Evolutionary conservation across 2,113 vertebrate species (phyloP), one percentile per base, ranked within the genome.

Genomic region (Nothocercus nigrocapillus): DNA sequence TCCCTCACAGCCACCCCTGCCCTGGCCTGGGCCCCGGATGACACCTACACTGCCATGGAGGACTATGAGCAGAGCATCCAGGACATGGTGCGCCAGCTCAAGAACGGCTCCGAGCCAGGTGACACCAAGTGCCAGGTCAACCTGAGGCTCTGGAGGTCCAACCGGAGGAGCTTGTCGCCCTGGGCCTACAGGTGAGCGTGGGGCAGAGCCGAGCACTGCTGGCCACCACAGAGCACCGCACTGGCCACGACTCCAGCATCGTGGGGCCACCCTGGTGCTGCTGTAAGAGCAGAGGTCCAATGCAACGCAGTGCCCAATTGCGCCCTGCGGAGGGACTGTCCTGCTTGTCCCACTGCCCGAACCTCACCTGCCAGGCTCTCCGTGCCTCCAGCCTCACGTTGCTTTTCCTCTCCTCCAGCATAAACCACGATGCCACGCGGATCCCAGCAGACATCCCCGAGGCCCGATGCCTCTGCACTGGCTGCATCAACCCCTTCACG

Each of bases 401-500:
- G 44, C 44, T 96, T 72, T 85, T 34, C 27, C 4, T 42, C 28
- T 38, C 59, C 76, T 88, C 38, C 96, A 99, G 98, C 92, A 98
- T 99, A 81, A 99, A 99, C 91, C 98, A 99, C 0, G 98, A 99
- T 0, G 97, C 98, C 32, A 68, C 82, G 0, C 98, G 98, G n/a
- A 97, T 98, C 62, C 98, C 98, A 0, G 96, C 70, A 11, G 98
- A 98, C 95, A 98, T 99, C 80, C 98, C 98, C 0, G 98, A 99
- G 90, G 98, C 98, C 0, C 97, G 70, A 16, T 99, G 98, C 77
- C 97, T 98, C 28, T 98, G 98, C 62, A 86, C 96, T 0, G 98
- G 98, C 73, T 99, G 98, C 69, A 98, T 99, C 92, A 99, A 99
- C 94, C 98, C 98, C 44, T 99, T 98, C 97, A 98, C 98, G 8